Evolutionary conservation across 2,113 vertebrate genomes (phyloP).

Genomic region (Corvus cornix): DNA sequence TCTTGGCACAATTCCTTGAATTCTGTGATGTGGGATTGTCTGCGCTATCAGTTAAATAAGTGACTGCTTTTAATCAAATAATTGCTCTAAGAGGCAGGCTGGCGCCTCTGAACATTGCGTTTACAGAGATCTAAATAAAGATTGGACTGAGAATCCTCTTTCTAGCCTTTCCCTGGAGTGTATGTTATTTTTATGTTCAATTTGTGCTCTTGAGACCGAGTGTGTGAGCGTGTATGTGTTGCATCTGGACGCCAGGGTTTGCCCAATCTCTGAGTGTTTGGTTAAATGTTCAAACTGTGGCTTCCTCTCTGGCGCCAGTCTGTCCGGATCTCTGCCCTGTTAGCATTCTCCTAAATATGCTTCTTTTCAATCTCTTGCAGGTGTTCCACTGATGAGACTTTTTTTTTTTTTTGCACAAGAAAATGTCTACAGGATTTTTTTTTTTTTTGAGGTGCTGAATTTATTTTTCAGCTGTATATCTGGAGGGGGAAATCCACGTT

Average conservation of each 20-base stretch:
- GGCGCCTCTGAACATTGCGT: slow-evolving; percentile 81
- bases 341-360: slow-evolving; percentile 91
- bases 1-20: slow-evolving; percentile 37
- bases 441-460: slow-evolving; percentile 78
- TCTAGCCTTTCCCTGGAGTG: slow-evolving; percentile 25
- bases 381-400: slow-evolving; percentile 84
- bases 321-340: slow-evolving; percentile 95
- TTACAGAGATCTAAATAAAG: slow-evolving; percentile 81
- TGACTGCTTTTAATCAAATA: slow-evolving; percentile 80
- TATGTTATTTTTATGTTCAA: slow-evolving; percentile 66
- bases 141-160: slow-evolving; percentile 72
- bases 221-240: slow-evolving; percentile 70
- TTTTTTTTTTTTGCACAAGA: slow-evolving; percentile 72
- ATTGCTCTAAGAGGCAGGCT: slow-evolving; percentile 84
- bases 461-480: slow-evolving; percentile 75
- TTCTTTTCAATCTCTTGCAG: slow-evolving; percentile 96
- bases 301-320: slow-evolving; percentile 97
- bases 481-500: slow-evolving; percentile 70
- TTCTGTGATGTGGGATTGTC: slow-evolving; percentile 64
- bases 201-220: slow-evolving; percentile 41
- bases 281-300: slow-evolving; percentile 96
- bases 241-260: slow-evolving; percentile 94
- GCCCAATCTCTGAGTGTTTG: slow-evolving; percentile 93
- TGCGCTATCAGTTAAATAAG: slow-evolving; percentile 62
- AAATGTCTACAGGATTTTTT: slow-evolving; percentile 71